Conservation (phyloP, 2,113 vertebrate genomes). For the cat (Felis catus) region F.catus_Fca126_mat1.0 CM031425.1:47305001-47305500, state of each 20-base stretch:
- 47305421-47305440: fast-evolving
- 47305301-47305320: background rate
- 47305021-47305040: too few relatives aligned
- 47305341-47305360: background rate
- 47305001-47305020: too few relatives aligned
- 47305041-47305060: too few relatives aligned
- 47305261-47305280: background rate
- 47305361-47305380: background rate
- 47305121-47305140: too few relatives aligned
- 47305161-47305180: background rate
- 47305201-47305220: background rate
- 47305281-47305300: background rate
- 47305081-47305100: too few relatives aligned
- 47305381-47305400: too few relatives aligned
- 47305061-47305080: too few relatives aligned
- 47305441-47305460: background rate
- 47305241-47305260: background rate
- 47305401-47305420: background rate
- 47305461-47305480: background rate
- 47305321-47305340: background rate
- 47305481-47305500: background rate
- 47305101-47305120: too few relatives aligned
- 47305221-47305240: background rate
- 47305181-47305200: background rate
- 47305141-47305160: too few relatives aligned